These are phyloP conservation scores for Galagoides demidoff DNA, from an alignment of 2,797 vertebrate genomes.

Conservation along the genomic window DNA sequence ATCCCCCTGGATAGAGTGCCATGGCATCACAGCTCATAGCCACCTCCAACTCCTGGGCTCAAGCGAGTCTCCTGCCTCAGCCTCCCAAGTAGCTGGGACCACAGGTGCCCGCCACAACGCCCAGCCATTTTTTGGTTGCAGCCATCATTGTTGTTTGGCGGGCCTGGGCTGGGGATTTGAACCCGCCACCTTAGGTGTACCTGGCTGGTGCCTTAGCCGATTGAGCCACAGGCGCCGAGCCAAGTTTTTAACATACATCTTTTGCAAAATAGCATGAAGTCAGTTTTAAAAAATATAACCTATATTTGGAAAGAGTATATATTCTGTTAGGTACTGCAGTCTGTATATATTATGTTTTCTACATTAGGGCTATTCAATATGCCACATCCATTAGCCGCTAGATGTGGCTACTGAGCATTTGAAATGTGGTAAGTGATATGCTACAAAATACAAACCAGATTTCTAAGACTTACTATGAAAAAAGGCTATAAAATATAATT, in stretches of 20 bases:
- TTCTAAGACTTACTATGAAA: neutral
- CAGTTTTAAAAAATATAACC: neutral
- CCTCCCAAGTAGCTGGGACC: no score
- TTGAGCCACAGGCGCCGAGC: no score
- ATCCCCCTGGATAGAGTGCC: no score
- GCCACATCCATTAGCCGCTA: neutral
- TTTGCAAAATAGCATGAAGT: neutral
- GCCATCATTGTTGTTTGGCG: no score
- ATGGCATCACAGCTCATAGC: no score
- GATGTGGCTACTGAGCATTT: neutral
- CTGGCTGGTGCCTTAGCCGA: no score
- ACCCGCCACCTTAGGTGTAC: no score
- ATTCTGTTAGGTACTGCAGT: neutral
- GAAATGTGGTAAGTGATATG: neutral
- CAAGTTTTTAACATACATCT: neutral
- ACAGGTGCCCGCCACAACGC: no score
- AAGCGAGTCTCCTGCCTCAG: no score
- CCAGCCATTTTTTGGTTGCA: no score
- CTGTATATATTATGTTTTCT: neutral
- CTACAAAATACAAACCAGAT: neutral
- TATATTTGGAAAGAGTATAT: neutral
- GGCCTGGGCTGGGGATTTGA: no score
- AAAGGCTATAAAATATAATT: neutral
- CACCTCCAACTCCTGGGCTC: no score
- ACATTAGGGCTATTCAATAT: neutral